Percentiles rank a stretch among this genome's conserved stretches.
phyloP scores from a whole-genome alignment of 2,888 invertebrate species.

The Strigamia crassipes region DNA sequence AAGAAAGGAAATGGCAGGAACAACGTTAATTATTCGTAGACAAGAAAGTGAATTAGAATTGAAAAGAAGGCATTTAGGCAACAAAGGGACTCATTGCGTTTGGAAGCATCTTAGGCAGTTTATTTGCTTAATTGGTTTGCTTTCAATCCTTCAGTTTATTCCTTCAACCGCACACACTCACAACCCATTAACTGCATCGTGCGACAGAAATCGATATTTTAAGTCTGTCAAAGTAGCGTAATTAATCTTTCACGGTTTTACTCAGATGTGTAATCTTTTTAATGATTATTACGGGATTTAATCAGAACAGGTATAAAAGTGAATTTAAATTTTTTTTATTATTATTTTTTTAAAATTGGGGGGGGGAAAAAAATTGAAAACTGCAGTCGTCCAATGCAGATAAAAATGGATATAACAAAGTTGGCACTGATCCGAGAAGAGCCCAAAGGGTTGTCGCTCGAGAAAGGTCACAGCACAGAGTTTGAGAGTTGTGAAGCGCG shows the following conservation, averaged over 20 bases:
- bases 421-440: conserved; percentile 1
- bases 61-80: neutral
- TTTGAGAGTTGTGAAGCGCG: conserved; percentile 11
- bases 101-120: neutral
- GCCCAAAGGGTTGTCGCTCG: conserved; percentile 12
- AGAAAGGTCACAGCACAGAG: conserved; percentile 3
- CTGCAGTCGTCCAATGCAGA: conserved; percentile 4
- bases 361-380: neutral
- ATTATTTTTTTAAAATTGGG: neutral
- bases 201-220: conserved; percentile 20
- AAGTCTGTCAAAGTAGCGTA: conserved; percentile 26
- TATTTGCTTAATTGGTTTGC: conserved; percentile 22
- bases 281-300: neutral
- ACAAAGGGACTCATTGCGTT: neutral
- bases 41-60: neutral
- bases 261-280: conserved; percentile 3
- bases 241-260: conserved; percentile 30
- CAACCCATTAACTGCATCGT: conserved; percentile 25
- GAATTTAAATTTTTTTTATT: no score
- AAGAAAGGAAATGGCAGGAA: neutral
- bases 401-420: neutral
- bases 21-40: neutral
- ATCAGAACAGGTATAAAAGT: neutral
- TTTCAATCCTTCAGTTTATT: conserved; percentile 22
- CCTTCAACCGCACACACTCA: conserved; percentile 10